Percentiles rank a stretch among this genome's conserved stretches.
These are phyloP conservation scores for Hydrocynus forskahlii DNA, from an alignment of 2,797 vertebrate species.

Conservation along the genomic window DNA sequence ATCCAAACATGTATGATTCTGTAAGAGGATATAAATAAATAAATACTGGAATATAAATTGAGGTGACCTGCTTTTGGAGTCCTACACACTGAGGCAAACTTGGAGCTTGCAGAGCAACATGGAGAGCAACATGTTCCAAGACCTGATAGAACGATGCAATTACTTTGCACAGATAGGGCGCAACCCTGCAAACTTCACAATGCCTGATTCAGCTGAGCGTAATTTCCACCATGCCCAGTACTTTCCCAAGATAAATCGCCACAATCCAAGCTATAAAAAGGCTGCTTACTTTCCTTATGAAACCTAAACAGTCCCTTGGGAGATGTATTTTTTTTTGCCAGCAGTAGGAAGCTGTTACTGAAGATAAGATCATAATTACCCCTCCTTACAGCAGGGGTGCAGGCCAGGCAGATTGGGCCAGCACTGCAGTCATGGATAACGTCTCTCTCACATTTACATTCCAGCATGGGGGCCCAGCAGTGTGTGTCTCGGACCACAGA, in stretches of 20 bases:
- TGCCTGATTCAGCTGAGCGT: slow-evolving; percentile 53
- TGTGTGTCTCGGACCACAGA: slow-evolving; percentile 37
- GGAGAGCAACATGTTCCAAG: slow-evolving; percentile 35
- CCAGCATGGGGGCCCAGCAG: slow-evolving; percentile 39
- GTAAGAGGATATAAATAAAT: neutral
- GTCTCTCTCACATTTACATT: slow-evolving; percentile 53
- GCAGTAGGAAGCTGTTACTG: slow-evolving; percentile 63
- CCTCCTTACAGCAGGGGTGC: slow-evolving; percentile 58
- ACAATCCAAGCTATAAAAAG: slow-evolving; percentile 60
- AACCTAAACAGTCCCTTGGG: slow-evolving; percentile 50
- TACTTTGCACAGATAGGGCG: slow-evolving; percentile 49
- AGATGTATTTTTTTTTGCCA: slow-evolving; percentile 52
- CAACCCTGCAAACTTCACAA: slow-evolving; percentile 54
- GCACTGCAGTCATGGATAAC: slow-evolving; percentile 48
- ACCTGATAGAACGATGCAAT: slow-evolving; percentile 50
- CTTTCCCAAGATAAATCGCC: slow-evolving; percentile 59
- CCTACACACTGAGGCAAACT: neutral
- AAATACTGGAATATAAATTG: slow-evolving; percentile 5
- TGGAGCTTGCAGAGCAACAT: slow-evolving; percentile 7
- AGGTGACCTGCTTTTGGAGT: neutral
- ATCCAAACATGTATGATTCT: neutral
- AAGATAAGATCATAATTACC: slow-evolving; percentile 67
- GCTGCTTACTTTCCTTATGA: slow-evolving; percentile 53
- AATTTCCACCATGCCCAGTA: slow-evolving; percentile 50
- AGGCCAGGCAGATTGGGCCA: slow-evolving; percentile 53